These are phyloP conservation scores for Zaprionus tsacasi DNA, from an alignment of 1,140 invertebrate genomes.

Conservation along the genomic window DNA sequence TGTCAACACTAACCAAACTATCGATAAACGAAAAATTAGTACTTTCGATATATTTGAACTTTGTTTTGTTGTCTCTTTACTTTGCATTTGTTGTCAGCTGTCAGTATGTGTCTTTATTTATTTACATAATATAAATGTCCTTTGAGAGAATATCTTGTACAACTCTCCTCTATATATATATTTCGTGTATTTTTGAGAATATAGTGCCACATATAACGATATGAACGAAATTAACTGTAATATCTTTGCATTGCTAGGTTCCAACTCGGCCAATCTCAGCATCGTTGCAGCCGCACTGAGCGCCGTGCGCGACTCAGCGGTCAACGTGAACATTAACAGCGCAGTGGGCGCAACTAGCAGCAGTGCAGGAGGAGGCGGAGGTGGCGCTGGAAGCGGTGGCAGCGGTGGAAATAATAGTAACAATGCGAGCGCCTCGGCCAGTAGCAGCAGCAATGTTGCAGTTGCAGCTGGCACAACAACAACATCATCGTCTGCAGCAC, in stretches of 20 bases:
- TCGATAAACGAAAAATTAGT: conserved; percentile 10
- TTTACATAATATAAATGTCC: conserved; percentile 3
- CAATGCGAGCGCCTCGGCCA: conserved; percentile 47
- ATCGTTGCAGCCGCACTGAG: conserved; percentile 68
- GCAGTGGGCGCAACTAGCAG: conserved; percentile 69
- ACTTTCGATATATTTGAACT: conserved; percentile 6
- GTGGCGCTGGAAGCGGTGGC: conserved; percentile 35
- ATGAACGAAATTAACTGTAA: conserved; percentile 36
- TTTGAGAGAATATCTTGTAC: not conserved
- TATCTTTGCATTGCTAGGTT: conserved; percentile 39
- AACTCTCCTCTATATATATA: conserved; percentile 5
- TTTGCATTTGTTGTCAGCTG: conserved; percentile 30
- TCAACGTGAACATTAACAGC: conserved; percentile 53
- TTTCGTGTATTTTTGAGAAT: conserved; percentile 15
- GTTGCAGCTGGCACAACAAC: conserved; percentile 11
- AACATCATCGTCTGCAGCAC: conserved; percentile 26
- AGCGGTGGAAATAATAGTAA: conserved; percentile 25
- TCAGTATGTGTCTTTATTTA: conserved; percentile 7
- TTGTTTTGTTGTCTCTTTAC: conserved; percentile 24
- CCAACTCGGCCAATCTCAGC: conserved; percentile 68
- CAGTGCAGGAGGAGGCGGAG: conserved; percentile 37
- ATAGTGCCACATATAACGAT: not conserved
- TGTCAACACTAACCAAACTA: conserved; percentile 32
- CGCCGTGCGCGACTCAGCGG: conserved; percentile 60
- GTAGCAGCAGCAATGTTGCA: conserved; percentile 63